Evolutionary conservation across 2,113 vertebrate species (phyloP).

Genomic region (Lycaon pictus): DNA sequence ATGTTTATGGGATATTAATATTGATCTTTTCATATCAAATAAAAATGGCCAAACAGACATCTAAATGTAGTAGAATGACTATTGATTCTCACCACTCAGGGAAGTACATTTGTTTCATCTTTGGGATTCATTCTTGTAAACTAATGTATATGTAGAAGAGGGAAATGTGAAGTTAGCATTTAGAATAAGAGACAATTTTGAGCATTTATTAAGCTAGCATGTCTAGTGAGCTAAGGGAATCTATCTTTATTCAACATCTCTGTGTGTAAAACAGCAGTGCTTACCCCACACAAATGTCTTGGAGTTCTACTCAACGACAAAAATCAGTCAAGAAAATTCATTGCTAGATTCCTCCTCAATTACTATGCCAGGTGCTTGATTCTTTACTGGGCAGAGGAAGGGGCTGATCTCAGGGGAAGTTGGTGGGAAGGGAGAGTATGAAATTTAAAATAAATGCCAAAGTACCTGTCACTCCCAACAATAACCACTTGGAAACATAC

Average conservation of each 20-base stretch:
- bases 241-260: background rate
- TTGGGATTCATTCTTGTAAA: background rate
- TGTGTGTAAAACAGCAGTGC: background rate
- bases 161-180: background rate
- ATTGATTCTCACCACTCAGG: background rate
- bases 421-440: background rate
- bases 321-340: background rate
- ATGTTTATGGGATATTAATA: slow-evolving; percentile 76
- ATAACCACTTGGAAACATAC: background rate
- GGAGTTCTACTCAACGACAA: background rate
- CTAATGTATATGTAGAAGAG: background rate
- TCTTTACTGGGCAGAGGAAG: background rate
- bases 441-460: background rate
- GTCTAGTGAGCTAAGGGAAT: background rate
- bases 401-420: background rate
- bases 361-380: background rate
- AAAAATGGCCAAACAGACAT: slow-evolving; percentile 60
- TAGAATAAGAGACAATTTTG: background rate
- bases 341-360: background rate
- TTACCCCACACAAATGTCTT: background rate
- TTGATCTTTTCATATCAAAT: slow-evolving; percentile 79
- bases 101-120: background rate
- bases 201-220: background rate
- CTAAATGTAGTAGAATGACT: slow-evolving; percentile 48
- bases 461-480: background rate